A percentile compares a stretch with the other conserved stretches of the same genome.
Conservation (phyloP, 1,140 invertebrate genomes). For the Cepaea nemoralis region DNA sequence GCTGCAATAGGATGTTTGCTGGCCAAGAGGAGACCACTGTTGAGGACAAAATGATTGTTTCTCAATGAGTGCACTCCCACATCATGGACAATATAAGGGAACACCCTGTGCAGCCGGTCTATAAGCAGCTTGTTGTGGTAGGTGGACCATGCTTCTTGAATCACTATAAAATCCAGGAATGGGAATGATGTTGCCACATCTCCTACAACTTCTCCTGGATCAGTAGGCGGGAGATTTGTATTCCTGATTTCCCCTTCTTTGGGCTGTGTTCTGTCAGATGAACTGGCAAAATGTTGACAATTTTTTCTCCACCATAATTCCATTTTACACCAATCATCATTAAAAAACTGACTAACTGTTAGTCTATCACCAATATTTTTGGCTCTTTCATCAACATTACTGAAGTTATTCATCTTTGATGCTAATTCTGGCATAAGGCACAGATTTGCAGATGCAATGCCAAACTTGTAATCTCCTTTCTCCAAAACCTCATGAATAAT, state of each 20-base stretch:
- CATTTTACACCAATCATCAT: constrained; percentile 31
- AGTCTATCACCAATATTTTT: constrained; percentile 57
- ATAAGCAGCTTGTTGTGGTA: constrained; percentile 53
- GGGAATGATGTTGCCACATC: constrained; percentile 57
- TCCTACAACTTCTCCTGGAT: constrained; percentile 31
- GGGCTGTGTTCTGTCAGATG: too few relatives aligned
- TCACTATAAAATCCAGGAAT: constrained; percentile 57
- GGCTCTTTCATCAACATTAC: constrained; percentile 49
- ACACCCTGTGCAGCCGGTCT: constrained; percentile 60
- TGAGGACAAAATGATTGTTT: constrained; percentile 57
- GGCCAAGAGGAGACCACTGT: constrained; percentile 71
- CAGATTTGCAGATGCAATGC: constrained; percentile 55
- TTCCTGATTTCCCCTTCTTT: neutral
- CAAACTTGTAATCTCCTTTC: constrained; percentile 40
- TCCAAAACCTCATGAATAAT: neutral
- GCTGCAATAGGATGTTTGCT: constrained; percentile 68
- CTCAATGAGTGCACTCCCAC: constrained; percentile 48
- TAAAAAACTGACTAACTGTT: constrained; percentile 52
- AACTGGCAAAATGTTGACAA: too few relatives aligned
- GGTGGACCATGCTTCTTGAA: constrained; percentile 62
- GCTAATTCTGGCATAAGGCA: constrained; percentile 62
- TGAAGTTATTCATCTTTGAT: constrained; percentile 58
- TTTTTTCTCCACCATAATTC: constrained; percentile 18
- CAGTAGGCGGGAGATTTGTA: neutral
- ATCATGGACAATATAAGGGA: constrained; percentile 64